phyloP scores from a whole-genome alignment of 2,888 invertebrate species.

The Diloba caeruleocephala region DNA sequence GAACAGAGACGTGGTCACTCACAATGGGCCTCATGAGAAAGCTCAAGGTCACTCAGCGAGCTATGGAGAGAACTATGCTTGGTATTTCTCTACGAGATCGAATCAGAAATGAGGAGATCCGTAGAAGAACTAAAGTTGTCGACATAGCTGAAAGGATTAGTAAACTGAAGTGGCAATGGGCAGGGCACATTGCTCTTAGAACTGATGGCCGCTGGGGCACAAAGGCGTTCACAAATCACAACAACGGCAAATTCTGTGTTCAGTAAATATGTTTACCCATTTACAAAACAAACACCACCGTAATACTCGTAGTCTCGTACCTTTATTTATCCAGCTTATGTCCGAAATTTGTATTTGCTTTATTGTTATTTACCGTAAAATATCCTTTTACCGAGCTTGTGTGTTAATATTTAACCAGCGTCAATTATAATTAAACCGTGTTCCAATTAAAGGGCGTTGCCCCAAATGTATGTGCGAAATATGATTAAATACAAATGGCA shows the following conservation, averaged over 20 bases:
- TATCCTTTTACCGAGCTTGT: neutral
- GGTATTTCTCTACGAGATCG: too few relatives aligned
- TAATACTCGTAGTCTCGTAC: too few relatives aligned
- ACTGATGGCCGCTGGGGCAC: too few relatives aligned
- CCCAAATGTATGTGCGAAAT: constrained; percentile 51
- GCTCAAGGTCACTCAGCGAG: too few relatives aligned
- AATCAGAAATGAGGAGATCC: too few relatives aligned
- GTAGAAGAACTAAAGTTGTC: too few relatives aligned
- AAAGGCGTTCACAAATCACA: neutral
- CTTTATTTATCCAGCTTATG: constrained; percentile 10
- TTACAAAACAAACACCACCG: constrained; percentile 5
- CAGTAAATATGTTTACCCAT: constrained; percentile 8
- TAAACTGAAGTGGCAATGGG: too few relatives aligned
- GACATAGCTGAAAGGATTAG: too few relatives aligned
- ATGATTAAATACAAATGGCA: constrained; percentile 57
- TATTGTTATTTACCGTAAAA: constrained; percentile 8
- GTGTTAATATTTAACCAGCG: constrained; percentile 17
- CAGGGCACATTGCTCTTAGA: too few relatives aligned
- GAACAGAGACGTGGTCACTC: too few relatives aligned
- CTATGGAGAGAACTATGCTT: too few relatives aligned
- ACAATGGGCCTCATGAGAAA: too few relatives aligned
- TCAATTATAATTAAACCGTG: constrained; percentile 51
- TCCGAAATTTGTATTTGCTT: constrained; percentile 14
- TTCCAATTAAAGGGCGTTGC: constrained; percentile 55
- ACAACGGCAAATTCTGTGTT: constrained; percentile 13